Percentiles rank a stretch among this genome's conserved stretches.
Evolutionary conservation across 2,888 invertebrate genomes (phyloP).

Genomic region (Leptarthrus brevirostris): DNA sequence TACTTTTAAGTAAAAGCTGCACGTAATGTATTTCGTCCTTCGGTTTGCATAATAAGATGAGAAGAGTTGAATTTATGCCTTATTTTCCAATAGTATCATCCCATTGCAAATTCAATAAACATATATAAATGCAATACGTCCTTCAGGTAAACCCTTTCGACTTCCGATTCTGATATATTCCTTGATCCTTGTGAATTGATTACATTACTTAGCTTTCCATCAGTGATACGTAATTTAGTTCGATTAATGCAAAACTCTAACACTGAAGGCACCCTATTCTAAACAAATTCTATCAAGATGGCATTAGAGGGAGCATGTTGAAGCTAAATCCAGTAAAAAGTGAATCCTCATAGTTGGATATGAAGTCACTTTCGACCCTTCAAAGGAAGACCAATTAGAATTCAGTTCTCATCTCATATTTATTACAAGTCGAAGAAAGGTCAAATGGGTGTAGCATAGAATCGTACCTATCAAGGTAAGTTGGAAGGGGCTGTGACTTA

Average conservation of each 20-base stretch:
- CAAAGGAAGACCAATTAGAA: conserved; percentile 51
- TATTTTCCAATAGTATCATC: background rate
- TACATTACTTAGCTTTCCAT: conserved; percentile 28
- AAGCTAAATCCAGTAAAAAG: conserved; percentile 32
- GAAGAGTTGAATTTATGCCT: too few relatives aligned
- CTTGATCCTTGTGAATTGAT: conserved; percentile 30
- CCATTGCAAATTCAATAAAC: conserved; percentile 20
- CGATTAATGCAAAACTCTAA: conserved; percentile 39
- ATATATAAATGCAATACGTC: conserved; percentile 23
- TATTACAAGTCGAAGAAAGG: conserved; percentile 53
- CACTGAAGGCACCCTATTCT: background rate
- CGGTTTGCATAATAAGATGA: too few relatives aligned
- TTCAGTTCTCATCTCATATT: conserved; percentile 55
- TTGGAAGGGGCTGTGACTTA: conserved; percentile 29
- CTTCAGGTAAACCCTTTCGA: conserved; percentile 29
- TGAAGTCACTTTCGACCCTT: background rate
- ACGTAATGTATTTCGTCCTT: too few relatives aligned
- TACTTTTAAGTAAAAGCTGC: too few relatives aligned
- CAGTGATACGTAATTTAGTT: conserved; percentile 18
- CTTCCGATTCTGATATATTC: conserved; percentile 27
- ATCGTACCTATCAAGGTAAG: conserved; percentile 36
- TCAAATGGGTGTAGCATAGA: conserved; percentile 19
- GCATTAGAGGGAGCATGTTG: conserved; percentile 4
- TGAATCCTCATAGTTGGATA: conserved; percentile 5
- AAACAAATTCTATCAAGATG: background rate